phyloP scores from a whole-genome alignment of 2,888 invertebrate species.

The Glaucopsyche alexis region DNA sequence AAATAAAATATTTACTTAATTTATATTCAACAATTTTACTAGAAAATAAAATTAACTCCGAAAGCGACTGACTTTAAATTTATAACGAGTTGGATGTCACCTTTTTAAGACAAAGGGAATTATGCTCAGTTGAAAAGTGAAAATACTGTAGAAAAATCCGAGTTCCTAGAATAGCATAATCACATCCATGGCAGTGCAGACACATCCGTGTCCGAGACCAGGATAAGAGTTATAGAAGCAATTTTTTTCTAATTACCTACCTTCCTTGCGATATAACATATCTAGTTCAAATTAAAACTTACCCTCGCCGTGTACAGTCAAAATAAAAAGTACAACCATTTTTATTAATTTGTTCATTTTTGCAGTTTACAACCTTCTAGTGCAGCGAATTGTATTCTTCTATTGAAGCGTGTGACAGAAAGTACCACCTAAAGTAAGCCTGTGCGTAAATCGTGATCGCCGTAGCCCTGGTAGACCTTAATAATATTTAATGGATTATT shows the following conservation, averaged over 20 bases:
- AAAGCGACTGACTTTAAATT: too few relatives aligned
- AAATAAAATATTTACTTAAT: too few relatives aligned
- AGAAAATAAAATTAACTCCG: too few relatives aligned
- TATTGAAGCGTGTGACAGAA: neutral
- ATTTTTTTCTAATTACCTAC: neutral
- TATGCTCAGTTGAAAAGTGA: too few relatives aligned
- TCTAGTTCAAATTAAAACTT: conserved; percentile 3
- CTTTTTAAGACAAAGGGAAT: too few relatives aligned
- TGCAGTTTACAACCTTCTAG: neutral
- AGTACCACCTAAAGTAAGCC: neutral
- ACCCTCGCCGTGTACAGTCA: neutral
- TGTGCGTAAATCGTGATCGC: neutral
- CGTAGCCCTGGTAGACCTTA: neutral
- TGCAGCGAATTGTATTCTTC: neutral
- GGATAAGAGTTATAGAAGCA: neutral
- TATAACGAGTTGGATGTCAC: too few relatives aligned
- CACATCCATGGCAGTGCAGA: too few relatives aligned
- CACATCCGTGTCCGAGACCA: too few relatives aligned
- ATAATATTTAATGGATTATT: neutral
- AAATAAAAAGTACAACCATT: neutral
- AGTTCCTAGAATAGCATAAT: too few relatives aligned
- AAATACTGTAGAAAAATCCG: too few relatives aligned
- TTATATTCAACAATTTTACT: too few relatives aligned
- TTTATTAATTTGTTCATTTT: conserved; percentile 12
- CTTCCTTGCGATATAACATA: neutral